Percentiles rank a stretch among this genome's conserved stretches.
phyloP scores from a whole-genome alignment of 2,797 vertebrate species.

The Gymnodraco acuticeps region DNA sequence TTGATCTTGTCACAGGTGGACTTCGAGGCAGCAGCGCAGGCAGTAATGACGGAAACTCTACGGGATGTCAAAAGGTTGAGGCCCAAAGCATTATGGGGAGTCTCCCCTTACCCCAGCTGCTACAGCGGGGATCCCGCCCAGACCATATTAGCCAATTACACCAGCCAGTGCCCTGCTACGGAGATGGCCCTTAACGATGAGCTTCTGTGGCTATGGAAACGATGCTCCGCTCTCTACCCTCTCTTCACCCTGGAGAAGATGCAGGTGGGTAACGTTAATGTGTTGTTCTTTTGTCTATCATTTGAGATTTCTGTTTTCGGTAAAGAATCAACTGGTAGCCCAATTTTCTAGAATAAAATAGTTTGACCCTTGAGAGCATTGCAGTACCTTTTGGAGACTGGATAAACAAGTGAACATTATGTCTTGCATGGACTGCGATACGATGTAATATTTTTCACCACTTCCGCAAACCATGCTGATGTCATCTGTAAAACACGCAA shows the following conservation, averaged over 20 bases:
- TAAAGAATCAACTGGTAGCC: no score
- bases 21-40: constrained; percentile 86
- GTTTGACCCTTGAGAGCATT: neutral
- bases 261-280: constrained; percentile 57
- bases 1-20: constrained; percentile 80
- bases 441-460: no score
- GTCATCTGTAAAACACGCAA: no score
- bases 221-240: constrained; percentile 83
- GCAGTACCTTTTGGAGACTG: no score
- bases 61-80: constrained; percentile 81
- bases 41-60: constrained; percentile 84
- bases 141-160: constrained; percentile 77
- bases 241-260: constrained; percentile 82
- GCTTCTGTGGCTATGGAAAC: constrained; percentile 86
- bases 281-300: neutral
- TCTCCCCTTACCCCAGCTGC: constrained; percentile 84
- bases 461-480: no score
- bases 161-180: constrained; percentile 78
- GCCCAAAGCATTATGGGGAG: constrained; percentile 86
- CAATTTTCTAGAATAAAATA: no score
- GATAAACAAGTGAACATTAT: no score
- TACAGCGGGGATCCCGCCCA: constrained; percentile 77
- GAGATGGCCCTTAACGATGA: constrained; percentile 85
- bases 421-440: no score
- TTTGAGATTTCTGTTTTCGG: no score